phyloP scores from a whole-genome alignment of 1,140 invertebrate species.

The Euglossa dilemma region DNA sequence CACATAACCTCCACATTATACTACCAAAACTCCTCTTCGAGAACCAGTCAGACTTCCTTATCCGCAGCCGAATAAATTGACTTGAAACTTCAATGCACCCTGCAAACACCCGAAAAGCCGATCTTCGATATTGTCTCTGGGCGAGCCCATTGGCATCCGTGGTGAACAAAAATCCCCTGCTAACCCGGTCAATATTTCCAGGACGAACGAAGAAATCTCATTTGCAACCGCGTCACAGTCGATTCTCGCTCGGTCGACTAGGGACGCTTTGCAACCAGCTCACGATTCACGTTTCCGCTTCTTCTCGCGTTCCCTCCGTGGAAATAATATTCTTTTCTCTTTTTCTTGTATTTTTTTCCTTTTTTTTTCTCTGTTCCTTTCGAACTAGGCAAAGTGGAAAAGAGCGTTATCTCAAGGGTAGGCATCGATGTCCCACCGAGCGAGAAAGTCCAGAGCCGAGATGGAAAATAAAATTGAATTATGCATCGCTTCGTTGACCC shows the following conservation, averaged over 20 bases:
- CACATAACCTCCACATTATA: no score
- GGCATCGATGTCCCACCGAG: background rate
- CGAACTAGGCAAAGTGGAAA: background rate
- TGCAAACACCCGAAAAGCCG: background rate
- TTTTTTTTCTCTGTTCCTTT: background rate
- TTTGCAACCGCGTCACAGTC: background rate
- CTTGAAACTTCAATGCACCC: background rate
- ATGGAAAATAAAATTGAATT: constrained; percentile 65
- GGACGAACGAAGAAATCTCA: background rate
- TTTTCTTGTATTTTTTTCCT: no score
- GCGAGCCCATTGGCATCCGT: background rate
- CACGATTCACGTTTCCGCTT: constrained; percentile 8
- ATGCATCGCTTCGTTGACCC: constrained; percentile 53
- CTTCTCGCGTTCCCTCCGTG: background rate
- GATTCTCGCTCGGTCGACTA: background rate
- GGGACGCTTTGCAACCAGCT: background rate
- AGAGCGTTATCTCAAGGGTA: background rate
- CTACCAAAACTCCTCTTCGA: no score
- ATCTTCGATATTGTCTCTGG: background rate
- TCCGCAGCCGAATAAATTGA: background rate
- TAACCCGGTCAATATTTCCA: background rate
- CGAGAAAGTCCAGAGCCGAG: background rate
- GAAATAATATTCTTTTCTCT: background rate
- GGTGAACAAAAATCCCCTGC: background rate
- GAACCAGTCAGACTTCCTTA: no score